Conservation (phyloP, 2,113 vertebrate species). For the Strix aluco region DNA sequence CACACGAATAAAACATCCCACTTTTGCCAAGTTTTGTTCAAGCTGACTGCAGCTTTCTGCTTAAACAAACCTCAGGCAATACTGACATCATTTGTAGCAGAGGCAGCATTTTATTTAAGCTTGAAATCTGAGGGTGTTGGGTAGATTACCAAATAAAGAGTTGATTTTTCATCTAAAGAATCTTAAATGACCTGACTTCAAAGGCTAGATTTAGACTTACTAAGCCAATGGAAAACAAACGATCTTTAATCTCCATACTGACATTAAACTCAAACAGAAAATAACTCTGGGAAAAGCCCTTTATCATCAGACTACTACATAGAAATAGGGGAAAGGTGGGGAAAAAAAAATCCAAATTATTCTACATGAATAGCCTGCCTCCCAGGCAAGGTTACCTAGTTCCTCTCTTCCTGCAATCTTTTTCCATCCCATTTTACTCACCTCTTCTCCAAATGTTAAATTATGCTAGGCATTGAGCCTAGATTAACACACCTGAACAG, state of each 20-base stretch:
- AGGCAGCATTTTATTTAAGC: slow-evolving; percentile 45
- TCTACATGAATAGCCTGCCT: neutral
- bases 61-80: slow-evolving; percentile 67
- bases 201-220: slow-evolving; percentile 49
- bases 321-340: neutral
- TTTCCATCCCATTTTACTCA: neutral
- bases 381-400: neutral
- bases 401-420: neutral
- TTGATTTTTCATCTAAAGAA: slow-evolving; percentile 56
- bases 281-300: slow-evolving; percentile 39
- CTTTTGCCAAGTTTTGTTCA: slow-evolving; percentile 62
- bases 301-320: neutral
- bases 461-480: neutral
- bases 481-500: neutral
- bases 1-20: slow-evolving; percentile 52
- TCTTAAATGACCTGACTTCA: slow-evolving; percentile 50
- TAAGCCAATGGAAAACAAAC: slow-evolving; percentile 56
- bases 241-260: slow-evolving; percentile 47
- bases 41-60: slow-evolving; percentile 67
- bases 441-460: neutral
- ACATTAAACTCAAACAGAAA: slow-evolving; percentile 46
- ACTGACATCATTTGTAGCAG: slow-evolving; percentile 61
- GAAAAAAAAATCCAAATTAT: neutral
- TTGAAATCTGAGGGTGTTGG: slow-evolving; percentile 53
- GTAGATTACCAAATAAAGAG: slow-evolving; percentile 58